These are phyloP conservation scores for Drosophila insularis DNA, from an alignment of 1,140 invertebrate species.

Conservation along the genomic window DNA sequence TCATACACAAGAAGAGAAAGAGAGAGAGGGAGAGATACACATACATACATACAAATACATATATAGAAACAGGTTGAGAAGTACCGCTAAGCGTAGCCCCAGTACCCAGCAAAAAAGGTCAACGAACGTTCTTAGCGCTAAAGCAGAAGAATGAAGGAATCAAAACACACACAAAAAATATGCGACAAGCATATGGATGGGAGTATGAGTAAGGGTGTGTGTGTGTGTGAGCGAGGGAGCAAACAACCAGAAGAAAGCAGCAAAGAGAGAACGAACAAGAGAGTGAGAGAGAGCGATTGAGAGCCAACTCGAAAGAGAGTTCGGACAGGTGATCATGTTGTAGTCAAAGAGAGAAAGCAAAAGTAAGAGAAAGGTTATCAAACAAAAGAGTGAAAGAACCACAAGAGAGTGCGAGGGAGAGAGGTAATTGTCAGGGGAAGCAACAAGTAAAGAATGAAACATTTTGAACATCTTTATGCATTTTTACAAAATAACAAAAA, in stretches of 20 bases:
- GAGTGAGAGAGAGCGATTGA: slow-evolving; percentile 11
- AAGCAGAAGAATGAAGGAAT: slow-evolving; percentile 78
- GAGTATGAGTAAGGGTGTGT: neutral
- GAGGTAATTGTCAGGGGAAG: slow-evolving; percentile 13
- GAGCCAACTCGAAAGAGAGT: slow-evolving; percentile 10
- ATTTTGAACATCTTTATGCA: slow-evolving; percentile 56
- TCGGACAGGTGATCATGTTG: neutral
- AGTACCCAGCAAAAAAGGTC: slow-evolving; percentile 68
- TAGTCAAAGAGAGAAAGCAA: neutral
- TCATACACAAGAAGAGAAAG: slow-evolving; percentile 14
- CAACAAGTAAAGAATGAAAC: slow-evolving; percentile 19
- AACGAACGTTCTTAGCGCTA: slow-evolving; percentile 81
- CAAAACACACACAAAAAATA: slow-evolving; percentile 81
- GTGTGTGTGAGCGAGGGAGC: slow-evolving; percentile 18
- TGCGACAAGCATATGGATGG: slow-evolving; percentile 28
- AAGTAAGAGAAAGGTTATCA: neutral
- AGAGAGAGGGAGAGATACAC: slow-evolving; percentile 33
- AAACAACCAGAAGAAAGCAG: slow-evolving; percentile 17
- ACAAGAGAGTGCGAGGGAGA: slow-evolving; percentile 29
- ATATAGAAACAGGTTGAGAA: slow-evolving; percentile 78
- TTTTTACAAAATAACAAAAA: slow-evolving; percentile 49
- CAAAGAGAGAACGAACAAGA: neutral
- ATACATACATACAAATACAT: slow-evolving; percentile 30
- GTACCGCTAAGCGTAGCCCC: slow-evolving; percentile 77
- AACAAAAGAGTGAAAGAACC: slow-evolving; percentile 27